Base-by-base conservation (phyloP, 2,797 vertebrate species). In the Microhierax caerulescens region DNA sequence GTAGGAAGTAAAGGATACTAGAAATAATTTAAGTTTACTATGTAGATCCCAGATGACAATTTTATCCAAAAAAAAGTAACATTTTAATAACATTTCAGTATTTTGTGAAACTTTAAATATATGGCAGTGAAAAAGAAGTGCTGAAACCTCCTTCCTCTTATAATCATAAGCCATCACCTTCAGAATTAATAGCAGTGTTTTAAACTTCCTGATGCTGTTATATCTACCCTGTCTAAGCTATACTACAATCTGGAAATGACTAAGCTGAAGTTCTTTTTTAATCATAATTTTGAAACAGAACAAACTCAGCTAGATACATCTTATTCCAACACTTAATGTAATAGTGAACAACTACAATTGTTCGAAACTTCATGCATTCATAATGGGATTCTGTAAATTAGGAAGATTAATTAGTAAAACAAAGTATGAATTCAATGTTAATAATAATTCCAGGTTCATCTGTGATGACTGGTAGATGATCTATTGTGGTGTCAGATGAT, bases 391-490 rank as follows among this genome's bases (percentile, higher is more conserved):
- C 60, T 72, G 73, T 47, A 94, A 91, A 85, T 93, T 63, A 84
- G 13, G 54, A 76, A 37, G 39, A 59, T 11, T 41, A 85, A 81
- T 90, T 72, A 79, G 73, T 83, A 87, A 87, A 92, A 27, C 5
- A 86, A 96, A 94, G 13, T 74, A 43, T 59, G 30, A 93, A 51
- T 68, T 68, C 36, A 61, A 53, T 25, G 18, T 76, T 82, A 18
- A 85, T 85, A 43, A 79, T 79, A 91, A 95, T 95, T 89, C 37
- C 32, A 88, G 27, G 53, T 93, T 91, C 64, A 74, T 80, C 75
- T 83, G 21, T 90, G 30, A 60, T 59, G 22, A 53, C 60, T 72
- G 10, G 28, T 57, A 39, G 11, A 6, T 41, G 60, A 81, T 30
- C 27, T 21, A 10, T 45, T 70, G 18, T 54, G 27, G 24, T 34